Percentiles rank a stretch among this genome's conserved stretches.
phyloP scores from a whole-genome alignment of 2,113 vertebrate species.

The Channa maculata region DNA sequence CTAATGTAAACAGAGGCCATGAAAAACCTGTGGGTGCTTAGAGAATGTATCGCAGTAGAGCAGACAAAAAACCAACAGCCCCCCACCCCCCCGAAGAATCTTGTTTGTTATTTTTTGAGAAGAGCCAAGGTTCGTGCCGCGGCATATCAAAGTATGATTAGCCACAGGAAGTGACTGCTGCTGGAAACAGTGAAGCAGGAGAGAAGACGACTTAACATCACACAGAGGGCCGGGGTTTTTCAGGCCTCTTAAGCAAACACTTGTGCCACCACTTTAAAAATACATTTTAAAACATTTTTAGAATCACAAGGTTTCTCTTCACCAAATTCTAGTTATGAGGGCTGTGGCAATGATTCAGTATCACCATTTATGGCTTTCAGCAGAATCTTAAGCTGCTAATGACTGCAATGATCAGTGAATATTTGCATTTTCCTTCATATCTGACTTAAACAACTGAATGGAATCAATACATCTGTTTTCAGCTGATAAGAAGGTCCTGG shows the following conservation, averaged over 20 bases:
- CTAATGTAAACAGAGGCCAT: conserved; percentile 66
- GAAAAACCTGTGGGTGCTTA: conserved; percentile 60
- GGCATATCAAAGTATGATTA: conserved; percentile 75
- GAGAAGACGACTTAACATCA: conserved; percentile 21
- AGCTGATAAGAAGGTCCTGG: neutral
- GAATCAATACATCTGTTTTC: too few relatives aligned
- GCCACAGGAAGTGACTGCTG: conserved; percentile 60
- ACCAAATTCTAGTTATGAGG: neutral
- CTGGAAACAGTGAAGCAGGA: conserved; percentile 38
- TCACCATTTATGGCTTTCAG: neutral
- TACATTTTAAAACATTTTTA: too few relatives aligned
- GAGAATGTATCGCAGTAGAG: conserved; percentile 54
- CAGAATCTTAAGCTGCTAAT: neutral
- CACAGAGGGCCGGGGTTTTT: conserved; percentile 8
- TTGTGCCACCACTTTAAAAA: too few relatives aligned
- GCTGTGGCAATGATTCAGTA: neutral
- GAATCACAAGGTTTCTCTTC: too few relatives aligned
- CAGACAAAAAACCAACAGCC: conserved; percentile 61
- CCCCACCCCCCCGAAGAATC: conserved; percentile 25
- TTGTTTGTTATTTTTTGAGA: conserved; percentile 69
- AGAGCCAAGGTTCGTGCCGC: conserved; percentile 58
- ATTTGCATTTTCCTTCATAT: neutral
- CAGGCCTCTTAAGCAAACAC: neutral
- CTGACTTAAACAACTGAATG: neutral
- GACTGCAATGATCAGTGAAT: too few relatives aligned